These are phyloP conservation scores for Corythornis cristatus DNA, from an alignment of 2,113 vertebrate species.

Conservation along the genomic window DNA sequence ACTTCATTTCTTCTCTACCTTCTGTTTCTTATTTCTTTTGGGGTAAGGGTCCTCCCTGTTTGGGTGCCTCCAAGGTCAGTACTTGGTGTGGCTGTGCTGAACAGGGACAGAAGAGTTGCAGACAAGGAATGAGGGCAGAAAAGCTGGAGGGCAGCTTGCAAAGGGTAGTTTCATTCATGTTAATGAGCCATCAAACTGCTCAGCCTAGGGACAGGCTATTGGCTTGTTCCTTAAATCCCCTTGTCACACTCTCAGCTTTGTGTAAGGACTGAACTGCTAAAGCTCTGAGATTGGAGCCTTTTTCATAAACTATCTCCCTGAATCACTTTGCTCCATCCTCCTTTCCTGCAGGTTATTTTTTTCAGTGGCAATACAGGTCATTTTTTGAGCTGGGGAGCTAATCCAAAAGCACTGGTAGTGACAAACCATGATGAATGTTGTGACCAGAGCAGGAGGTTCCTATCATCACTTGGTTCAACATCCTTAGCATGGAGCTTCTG, in stretches of 20 bases:
- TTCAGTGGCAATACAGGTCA: neutral
- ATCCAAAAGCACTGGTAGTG: neutral
- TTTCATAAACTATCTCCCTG: neutral
- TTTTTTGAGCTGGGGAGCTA: neutral
- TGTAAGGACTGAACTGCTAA: neutral
- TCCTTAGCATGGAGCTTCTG: neutral
- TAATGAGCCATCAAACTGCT: neutral
- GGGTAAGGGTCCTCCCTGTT: neutral
- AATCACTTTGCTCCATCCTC: neutral
- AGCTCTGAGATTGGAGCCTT: neutral
- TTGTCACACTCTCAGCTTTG: neutral
- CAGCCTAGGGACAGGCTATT: neutral
- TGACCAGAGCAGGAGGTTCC: neutral
- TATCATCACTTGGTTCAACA: neutral
- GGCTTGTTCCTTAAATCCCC: neutral
- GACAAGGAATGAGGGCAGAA: neutral
- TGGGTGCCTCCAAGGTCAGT: neutral
- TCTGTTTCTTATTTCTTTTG: neutral
- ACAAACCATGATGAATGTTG: neutral
- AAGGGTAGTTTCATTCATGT: neutral
- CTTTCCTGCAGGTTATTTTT: neutral
- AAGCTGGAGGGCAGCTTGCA: neutral
- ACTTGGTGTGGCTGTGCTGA: neutral
- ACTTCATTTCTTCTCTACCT: neutral
- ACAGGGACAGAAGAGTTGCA: neutral